A percentile compares a stretch with the other conserved stretches of the same genome.
Evolutionary conservation across 2,113 vertebrate species (phyloP).

Genomic region (Brachionichthys hirsutus): DNA sequence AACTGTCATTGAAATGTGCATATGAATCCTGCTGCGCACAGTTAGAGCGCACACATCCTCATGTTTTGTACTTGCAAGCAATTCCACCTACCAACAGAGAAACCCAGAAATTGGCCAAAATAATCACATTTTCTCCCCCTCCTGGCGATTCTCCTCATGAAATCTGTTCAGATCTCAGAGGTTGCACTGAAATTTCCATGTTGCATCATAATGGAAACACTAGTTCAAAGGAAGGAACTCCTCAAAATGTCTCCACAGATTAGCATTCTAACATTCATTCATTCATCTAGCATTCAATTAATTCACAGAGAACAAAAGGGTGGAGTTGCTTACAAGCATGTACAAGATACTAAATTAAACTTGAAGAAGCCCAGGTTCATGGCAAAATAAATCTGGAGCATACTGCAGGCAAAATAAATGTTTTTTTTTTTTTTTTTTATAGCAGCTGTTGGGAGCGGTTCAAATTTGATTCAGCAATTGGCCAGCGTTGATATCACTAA

Average conservation of each 20-base stretch:
- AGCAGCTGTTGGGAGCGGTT: slow-evolving; percentile 4
- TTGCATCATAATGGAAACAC: slow-evolving; percentile 69
- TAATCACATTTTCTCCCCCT: slow-evolving; percentile 53
- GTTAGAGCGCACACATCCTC: slow-evolving; percentile 15
- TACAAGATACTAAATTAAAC: slow-evolving; percentile 21
- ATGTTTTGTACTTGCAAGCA: slow-evolving; percentile 33
- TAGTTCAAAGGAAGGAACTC: slow-evolving; percentile 59
- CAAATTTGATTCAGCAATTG: slow-evolving; percentile 19
- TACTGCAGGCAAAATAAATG: not conserved
- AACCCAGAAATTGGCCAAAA: slow-evolving; percentile 51
- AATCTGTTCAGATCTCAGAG: slow-evolving; percentile 63
- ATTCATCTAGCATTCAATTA: too few relatives aligned
- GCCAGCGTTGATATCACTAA: slow-evolving; percentile 7
- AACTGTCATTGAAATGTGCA: slow-evolving; percentile 34
- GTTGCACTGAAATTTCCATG: slow-evolving; percentile 66
- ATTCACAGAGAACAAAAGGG: slow-evolving; percentile 50
- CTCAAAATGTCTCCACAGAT: slow-evolving; percentile 54
- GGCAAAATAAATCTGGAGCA: not conserved
- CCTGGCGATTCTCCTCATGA: slow-evolving; percentile 34
- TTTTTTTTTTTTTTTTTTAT: slow-evolving; percentile 13
- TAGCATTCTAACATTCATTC: slow-evolving; percentile 33
- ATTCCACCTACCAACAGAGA: slow-evolving; percentile 23
- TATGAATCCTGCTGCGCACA: slow-evolving; percentile 22
- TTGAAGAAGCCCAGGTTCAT: slow-evolving; percentile 12
- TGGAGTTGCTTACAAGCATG: slow-evolving; percentile 12